Evolutionary conservation across 2,888 invertebrate species (phyloP), one percentile per base, ranked within the genome.

Genomic region (Stenoptilia bipunctidactyla): DNA sequence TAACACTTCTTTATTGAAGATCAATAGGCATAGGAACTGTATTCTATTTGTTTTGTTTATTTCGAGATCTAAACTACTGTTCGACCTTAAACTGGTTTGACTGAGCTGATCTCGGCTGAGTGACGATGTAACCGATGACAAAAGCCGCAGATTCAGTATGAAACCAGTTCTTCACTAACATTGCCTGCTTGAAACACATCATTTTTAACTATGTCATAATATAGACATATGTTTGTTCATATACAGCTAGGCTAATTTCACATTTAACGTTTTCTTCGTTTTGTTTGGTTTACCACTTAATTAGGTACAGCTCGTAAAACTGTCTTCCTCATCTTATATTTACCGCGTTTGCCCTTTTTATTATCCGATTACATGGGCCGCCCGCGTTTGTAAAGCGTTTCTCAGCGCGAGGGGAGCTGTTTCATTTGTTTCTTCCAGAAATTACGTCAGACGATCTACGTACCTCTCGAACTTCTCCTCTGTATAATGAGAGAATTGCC

Each of bases 281-380:
- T 70, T 76, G 70, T 73, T 73, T 73, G 69, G 75, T 73, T 79
- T 75, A 74, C 82, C 82, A 74, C 83, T 83, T 83, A 83, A 83
- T 83, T 83, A 83, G 83, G 79, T 74, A 71, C 66, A 65, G 77
- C 69, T 83, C 83, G 83, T 83, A 83, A 83, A 83, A 83, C 83
- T 83, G 83, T 83, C 83, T 83, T 82, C 77, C 82, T 83, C 83
- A 82, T 83, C 83, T 82, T 80, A 82, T 83, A 83, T 83, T 83
- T 83, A 83, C 82, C 80, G 79, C 80, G 80, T 80, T 82, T 77
- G 82, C 82, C 83, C 83, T 82, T 83, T 83, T 83, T 83, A 83
- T 82, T 83, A 83, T 82, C 73, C 83, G 83, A 83, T 83, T 82
- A 83, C 82, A 74, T 73, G 76, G 79, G 80, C 79, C 61, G 74